Base-by-base conservation (phyloP, 2,113 vertebrate genomes). In the Neopipo cinnamomea region DNA sequence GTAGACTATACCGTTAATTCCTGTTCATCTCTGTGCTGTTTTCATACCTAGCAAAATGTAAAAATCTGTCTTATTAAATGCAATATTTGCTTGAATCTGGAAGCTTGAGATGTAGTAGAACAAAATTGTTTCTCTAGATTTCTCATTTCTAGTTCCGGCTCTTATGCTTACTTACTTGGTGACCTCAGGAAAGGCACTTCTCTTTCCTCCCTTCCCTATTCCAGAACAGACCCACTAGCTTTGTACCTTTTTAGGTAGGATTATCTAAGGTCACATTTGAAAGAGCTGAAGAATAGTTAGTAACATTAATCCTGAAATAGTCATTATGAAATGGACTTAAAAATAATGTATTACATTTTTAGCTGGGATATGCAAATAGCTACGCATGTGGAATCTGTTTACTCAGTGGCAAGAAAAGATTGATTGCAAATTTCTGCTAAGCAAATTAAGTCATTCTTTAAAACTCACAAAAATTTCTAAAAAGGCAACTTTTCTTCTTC, bases 371-470 rank as follows among this genome's bases (percentile, higher is more conserved):
- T 93, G 95, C 86, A 96, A 96, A 95, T 96, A 90, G 88, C 88
- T 84, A 87, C 4, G 58, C 80, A 89, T 81, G 80, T 95, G 89
- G 91, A 97, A 96, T 96, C 93, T 93, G 94, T 96, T 97, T 96
- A 95, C 95, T 92, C 95, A 92, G 90, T 96, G 66, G 91, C 90
- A 95, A 95, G 88, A 97, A 95, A 96, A 97, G 93, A 96, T 81
- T 96, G 93, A 97, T 94, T 96, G 93, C 86, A 94, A 97, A 96
- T 95, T 96, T 91, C 91, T 95, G 56, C 85, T 91, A 96, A 94
- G 96, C 85, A 97, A 92, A 96, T 94, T 94, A 96, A 96, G 91
- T 90, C 92, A 94, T 96, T 96, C 93, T 96, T 92, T 95, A 92
- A 96, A 95, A 93, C 79, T 94, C 80, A 91, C 55, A 93, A 95